A percentile compares a stretch with the other conserved stretches of the same genome.
These are phyloP conservation scores for Hetaerina titia DNA, from an alignment of 2,888 invertebrate genomes.

Conservation along the genomic window DNA sequence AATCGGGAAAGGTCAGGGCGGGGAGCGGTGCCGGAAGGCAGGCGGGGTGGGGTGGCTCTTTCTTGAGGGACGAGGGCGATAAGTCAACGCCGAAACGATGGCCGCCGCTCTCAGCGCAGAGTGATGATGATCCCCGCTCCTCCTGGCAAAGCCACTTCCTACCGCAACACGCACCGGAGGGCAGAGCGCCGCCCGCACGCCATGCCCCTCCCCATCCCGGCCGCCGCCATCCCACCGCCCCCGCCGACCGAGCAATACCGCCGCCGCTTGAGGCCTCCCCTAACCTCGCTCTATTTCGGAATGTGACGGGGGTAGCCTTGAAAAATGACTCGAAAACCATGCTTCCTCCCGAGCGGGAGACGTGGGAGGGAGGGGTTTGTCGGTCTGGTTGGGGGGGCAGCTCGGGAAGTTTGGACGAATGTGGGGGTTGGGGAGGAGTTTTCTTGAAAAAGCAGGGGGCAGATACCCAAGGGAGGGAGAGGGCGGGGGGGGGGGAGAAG, in stretches of 20 bases:
- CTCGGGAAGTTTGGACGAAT: neutral
- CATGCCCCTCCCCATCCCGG: neutral
- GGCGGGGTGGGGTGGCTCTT: neutral
- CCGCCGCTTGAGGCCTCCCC: neutral
- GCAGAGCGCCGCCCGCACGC: too few species aligned
- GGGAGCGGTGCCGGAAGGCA: neutral
- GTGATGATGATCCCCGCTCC: constrained; percentile 20
- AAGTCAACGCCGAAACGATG: constrained; percentile 30
- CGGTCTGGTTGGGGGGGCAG: neutral
- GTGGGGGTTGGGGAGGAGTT: neutral
- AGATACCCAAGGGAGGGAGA: neutral
- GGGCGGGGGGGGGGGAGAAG: neutral
- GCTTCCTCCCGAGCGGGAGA: neutral
- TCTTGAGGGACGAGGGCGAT: neutral
- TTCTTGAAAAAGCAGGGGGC: neutral
- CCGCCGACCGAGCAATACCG: neutral
- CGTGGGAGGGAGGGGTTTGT: neutral
- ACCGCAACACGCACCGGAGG: neutral
- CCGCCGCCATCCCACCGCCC: neutral
- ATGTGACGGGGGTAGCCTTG: constrained; percentile 43
- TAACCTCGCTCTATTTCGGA: constrained; percentile 66
- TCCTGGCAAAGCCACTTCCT: constrained; percentile 18
- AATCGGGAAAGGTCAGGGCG: neutral
- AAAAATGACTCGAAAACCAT: constrained; percentile 26
- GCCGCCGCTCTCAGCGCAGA: neutral